phyloP scores from a whole-genome alignment of 2,888 invertebrate species.

The Urechis unicinctus region DNA sequence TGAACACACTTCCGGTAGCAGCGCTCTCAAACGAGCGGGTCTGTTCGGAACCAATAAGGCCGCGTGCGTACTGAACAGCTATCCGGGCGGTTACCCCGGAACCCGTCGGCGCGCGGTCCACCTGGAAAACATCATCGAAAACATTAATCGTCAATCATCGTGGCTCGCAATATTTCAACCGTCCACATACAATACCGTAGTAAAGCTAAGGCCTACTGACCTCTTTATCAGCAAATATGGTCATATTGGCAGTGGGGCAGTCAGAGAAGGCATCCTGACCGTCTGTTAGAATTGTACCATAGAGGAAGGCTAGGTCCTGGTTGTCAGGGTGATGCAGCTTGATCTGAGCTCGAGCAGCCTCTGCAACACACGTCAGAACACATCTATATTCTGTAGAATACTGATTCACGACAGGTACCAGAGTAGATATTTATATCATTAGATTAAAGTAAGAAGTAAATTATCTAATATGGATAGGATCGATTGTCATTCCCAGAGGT shows the following conservation, averaged over 20 bases:
- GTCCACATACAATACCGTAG: too few species aligned
- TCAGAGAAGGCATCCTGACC: constrained; percentile 30
- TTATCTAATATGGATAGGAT: neutral
- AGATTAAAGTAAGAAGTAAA: neutral
- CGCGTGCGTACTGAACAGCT: constrained; percentile 37
- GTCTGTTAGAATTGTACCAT: constrained; percentile 49
- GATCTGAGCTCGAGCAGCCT: constrained; percentile 29
- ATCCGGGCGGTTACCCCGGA: constrained; percentile 48
- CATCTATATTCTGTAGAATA: too few species aligned
- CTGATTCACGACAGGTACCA: too few species aligned
- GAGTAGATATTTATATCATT: neutral
- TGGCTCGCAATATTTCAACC: neutral
- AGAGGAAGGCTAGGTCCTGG: constrained; percentile 43
- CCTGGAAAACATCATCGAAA: constrained; percentile 26
- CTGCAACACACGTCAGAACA: constrained; percentile 27
- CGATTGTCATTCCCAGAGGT: too few species aligned
- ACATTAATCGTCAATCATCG: neutral
- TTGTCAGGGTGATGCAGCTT: constrained; percentile 37
- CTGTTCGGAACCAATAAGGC: constrained; percentile 31
- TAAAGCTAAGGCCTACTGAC: too few species aligned
- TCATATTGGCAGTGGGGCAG: constrained; percentile 33
- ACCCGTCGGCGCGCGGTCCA: constrained; percentile 50
- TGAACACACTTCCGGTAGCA: constrained; percentile 26
- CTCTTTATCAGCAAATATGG: constrained; percentile 48
- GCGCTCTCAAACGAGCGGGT: constrained; percentile 31